Conservation (phyloP, 2,888 invertebrate genomes). For the Temnothorax rugatulus region DNA sequence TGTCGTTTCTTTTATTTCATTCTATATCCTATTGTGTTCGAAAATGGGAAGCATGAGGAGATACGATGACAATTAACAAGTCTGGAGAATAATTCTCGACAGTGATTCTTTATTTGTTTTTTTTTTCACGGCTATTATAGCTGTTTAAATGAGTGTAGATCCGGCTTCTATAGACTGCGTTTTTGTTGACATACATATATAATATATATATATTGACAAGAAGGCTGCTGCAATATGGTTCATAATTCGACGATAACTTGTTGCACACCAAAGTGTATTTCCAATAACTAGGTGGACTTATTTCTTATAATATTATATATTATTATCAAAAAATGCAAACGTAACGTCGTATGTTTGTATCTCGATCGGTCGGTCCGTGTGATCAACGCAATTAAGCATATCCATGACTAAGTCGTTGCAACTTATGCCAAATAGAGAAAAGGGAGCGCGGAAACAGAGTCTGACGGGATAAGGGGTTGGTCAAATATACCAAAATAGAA, state of each 20-base stretch:
- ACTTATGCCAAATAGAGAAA: constrained; percentile 73
- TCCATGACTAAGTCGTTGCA: constrained; percentile 76
- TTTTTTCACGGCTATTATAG: constrained; percentile 2
- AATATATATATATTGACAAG: constrained; percentile 53
- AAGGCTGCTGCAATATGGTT: constrained; percentile 72
- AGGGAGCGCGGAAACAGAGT: constrained; percentile 71
- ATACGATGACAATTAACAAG: constrained; percentile 21
- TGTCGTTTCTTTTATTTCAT: neutral
- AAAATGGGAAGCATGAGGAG: neutral
- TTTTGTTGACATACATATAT: constrained; percentile 64
- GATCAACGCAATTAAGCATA: constrained; percentile 77
- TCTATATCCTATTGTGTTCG: neutral
- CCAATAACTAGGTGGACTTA: constrained; percentile 69
- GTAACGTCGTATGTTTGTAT: constrained; percentile 73
- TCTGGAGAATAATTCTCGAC: constrained; percentile 17
- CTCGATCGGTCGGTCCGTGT: constrained; percentile 70
- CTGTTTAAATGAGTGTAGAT: constrained; percentile 53
- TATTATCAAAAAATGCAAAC: constrained; percentile 61
- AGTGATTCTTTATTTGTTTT: constrained; percentile 26
- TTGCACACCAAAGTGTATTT: constrained; percentile 74
- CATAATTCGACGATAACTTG: constrained; percentile 71
- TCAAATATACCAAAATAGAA: constrained; percentile 21
- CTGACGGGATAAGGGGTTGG: constrained; percentile 40
- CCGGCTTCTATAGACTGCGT: constrained; percentile 59
- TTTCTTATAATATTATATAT: constrained; percentile 71